Evolutionary conservation across 2,888 invertebrate species (phyloP).

Genomic region (Zelleria hepariella): DNA sequence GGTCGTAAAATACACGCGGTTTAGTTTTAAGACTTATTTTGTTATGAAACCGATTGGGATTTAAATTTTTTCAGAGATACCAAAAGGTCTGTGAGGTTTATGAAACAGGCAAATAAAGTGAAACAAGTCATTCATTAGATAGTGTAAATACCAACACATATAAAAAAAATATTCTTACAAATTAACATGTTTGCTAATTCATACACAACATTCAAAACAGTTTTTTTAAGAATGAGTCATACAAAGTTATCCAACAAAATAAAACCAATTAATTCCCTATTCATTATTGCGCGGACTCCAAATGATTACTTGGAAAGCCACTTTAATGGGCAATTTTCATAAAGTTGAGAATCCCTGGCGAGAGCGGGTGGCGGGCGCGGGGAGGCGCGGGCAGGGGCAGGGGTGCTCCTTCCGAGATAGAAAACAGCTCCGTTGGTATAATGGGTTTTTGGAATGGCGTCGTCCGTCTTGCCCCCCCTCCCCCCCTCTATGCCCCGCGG

Average conservation of each 20-base stretch:
- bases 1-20: not conserved
- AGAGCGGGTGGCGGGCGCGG: constrained; percentile 28
- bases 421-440: constrained; percentile 78
- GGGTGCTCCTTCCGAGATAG: constrained; percentile 65
- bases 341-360: constrained; percentile 61
- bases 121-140: too few relatives aligned
- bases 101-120: too few relatives aligned
- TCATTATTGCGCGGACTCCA: constrained; percentile 67
- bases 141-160: too few relatives aligned
- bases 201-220: too few relatives aligned
- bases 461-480: constrained; percentile 75
- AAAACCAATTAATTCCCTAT: constrained; percentile 52
- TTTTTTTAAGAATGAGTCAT: too few relatives aligned
- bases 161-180: too few relatives aligned
- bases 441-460: constrained; percentile 81
- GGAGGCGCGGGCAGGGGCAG: constrained; percentile 30
- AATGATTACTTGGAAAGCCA: constrained; percentile 70
- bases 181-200: too few relatives aligned
- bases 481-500: constrained; percentile 28
- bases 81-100: too few relatives aligned
- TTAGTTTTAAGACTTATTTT: not conserved
- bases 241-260: not conserved
- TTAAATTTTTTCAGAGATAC: too few relatives aligned
- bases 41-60: not conserved
- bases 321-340: constrained; percentile 72